Evolutionary conservation across 2,113 vertebrate species (phyloP), one percentile per base, ranked within the genome.

Genomic region (Rhinolophus sinicus): DNA sequence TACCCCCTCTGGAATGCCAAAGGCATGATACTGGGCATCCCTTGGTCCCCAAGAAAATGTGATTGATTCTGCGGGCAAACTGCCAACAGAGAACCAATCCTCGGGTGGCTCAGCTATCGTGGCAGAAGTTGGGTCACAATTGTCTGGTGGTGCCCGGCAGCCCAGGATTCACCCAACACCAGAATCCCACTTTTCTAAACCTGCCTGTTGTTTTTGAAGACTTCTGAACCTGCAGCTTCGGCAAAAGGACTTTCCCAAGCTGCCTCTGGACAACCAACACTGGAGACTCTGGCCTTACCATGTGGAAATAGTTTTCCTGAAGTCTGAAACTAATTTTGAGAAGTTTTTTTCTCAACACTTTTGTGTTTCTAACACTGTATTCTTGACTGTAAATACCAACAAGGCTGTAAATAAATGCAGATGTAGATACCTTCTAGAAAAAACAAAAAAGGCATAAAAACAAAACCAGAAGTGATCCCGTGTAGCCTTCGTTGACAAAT

Each of bases 351-450:
- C 98, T 98, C 98, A 97, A 4, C 98, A 98, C 98, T 96, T 97
- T 98, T 98, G 98, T 98, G 98, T 99, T 99, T 98, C 99, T 99
- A 99, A 99, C 98, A 98, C 99, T 99, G 98, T 99, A 99, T 99
- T 99, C 99, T 99, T 98, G 99, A 99, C 98, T 98, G 87, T 99
- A 99, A 99, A 99, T 99, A 99, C 98, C 98, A 24, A 98, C 98
- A 98, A 98, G 98, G 99, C 99, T 99, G 99, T 99, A 99, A 99
- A 99, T 99, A 99, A 98, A 98, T 98, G 99, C 99, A 99, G 99
- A 99, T 99, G 99, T 99, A 99, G 99, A 99, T 99, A 99, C 99
- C 99, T 99, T 99, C 99, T 99, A 99, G 99, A 94, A 98, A 98
- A 99, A 95, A 58, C 90, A 62, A 67, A 85, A 97, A 96, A 97